A percentile compares a stretch with the other conserved stretches of the same genome.
Evolutionary conservation across 2,113 vertebrate genomes (phyloP).

Genomic region (Cyphomyrus discorhynchus): DNA sequence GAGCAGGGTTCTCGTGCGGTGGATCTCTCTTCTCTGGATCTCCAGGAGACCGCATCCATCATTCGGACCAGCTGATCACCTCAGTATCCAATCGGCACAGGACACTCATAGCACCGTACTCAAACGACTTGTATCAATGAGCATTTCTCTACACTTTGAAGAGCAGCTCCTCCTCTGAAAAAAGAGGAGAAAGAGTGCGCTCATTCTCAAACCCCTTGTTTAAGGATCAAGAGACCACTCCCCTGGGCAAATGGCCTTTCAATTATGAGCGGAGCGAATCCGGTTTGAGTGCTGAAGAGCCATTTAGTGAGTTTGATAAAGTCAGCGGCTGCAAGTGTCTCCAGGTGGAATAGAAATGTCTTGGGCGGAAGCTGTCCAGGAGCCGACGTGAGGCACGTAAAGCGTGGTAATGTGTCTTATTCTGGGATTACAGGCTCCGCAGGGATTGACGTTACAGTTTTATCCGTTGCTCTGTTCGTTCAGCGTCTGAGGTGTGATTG

Average conservation of each 20-base stretch:
- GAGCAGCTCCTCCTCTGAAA: neutral
- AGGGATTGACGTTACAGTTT: neutral
- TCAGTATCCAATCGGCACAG: constrained; percentile 5
- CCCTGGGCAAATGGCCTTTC: neutral
- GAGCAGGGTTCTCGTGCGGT: constrained; percentile 5
- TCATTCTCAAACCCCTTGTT: neutral
- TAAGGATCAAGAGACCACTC: neutral
- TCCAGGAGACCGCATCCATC: constrained; percentile 20
- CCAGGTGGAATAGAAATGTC: neutral
- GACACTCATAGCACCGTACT: neutral
- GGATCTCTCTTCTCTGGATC: neutral
- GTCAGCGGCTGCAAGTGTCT: neutral
- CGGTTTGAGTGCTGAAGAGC: neutral
- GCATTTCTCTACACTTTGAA: neutral
- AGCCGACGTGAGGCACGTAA: neutral
- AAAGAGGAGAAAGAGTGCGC: neutral
- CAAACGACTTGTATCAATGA: neutral
- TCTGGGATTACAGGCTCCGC: neutral
- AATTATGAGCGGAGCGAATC: neutral
- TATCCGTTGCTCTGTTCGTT: neutral
- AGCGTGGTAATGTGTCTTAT: neutral
- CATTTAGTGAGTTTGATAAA: neutral
- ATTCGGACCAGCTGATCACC: constrained; percentile 1
- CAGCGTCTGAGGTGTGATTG: neutral
- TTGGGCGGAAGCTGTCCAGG: neutral